Base-by-base conservation (phyloP, 2,113 vertebrate genomes). In the Pomatorhinus ruficollis region DNA sequence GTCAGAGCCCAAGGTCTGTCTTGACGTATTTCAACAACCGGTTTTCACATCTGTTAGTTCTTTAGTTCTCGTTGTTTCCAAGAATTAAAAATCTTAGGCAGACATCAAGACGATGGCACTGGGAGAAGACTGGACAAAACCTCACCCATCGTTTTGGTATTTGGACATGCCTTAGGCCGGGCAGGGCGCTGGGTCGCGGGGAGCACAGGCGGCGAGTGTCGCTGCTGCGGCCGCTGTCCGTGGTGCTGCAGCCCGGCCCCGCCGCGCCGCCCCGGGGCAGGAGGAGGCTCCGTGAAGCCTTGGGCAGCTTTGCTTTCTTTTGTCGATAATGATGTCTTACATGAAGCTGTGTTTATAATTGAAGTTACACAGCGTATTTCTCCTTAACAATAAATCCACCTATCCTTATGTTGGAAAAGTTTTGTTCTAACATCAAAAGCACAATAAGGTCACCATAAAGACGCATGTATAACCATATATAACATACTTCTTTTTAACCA, bases 201-300 rank as follows among this genome's bases (percentile, higher is more conserved):
- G 39, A 22, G 24, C 25, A 1, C 15, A 1, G 3, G 13, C 15
- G 6, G 35, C 4, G 33, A 4, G n/a, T 3, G 56, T 8, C 4
- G 6, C 2, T 2, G 3, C 11, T 3, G 22, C 20, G 2, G 52
- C n/a, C 87, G 5, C 97, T 98, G 89, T 97, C 97, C 85, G 22
- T 96, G 97, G 97, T 97, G 79, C 96, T 98, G 95, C 89, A 94
- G 87, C 28, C 44, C 59, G 56, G 92, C 52, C 15, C 35, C 28
- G 12, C 24, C 6, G 8, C 7, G 15, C 59, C 3, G 5, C 8
- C 10, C 27, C 15, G 20, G 28, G 61, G 15, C 56, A 24, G 6
- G 28, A 40, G 30, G 21, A 60, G 45, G 8, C 14, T 15, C 5
- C 12, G 1, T 7, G 30, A 8, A 52, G 6, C 27, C 3, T 83